Base-by-base conservation (phyloP, 2,888 invertebrate genomes). In the Theodoxus fluviatilis region DNA sequence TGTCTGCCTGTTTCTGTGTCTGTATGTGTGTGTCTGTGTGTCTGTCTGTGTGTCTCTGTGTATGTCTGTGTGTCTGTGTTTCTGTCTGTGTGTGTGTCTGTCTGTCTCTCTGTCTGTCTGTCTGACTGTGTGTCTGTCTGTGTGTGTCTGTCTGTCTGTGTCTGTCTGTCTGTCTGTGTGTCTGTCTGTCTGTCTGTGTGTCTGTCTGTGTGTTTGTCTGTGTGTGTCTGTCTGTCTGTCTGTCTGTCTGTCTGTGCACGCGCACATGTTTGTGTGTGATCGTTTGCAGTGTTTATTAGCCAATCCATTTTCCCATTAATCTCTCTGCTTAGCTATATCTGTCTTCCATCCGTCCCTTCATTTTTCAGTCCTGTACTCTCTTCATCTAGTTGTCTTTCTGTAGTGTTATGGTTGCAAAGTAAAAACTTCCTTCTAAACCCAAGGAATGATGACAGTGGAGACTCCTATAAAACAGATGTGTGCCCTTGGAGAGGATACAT, bases 111-210 rank as follows among this genome's bases (percentile, higher is more conserved):
- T 28, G 31, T 28, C 57, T 22, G 31, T 25, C 28, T 28, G 6
- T 57, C 6, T 25, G 57, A n/a, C n/a, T n/a, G n/a, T n/a, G n/a
- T n/a, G n/a, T n/a, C n/a, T 55, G 12, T 9, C 22, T 55, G 22
- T 12, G 12, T 18, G 25, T 61, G 9, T 9, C 33, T 31, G 33
- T 12, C 28, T 61, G 4, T 7, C 15, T 38, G 6, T 18, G 38
- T n/a, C 3, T 18, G 18, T 68, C n/a, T 31, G 18, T 66, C 31
- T 35, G 18, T 70, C 15, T 37, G 37, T 70, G 12, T 68, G n/a
- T 74, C 52, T 25, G 52, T 52, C 52, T 2, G 7, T 52, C 52
- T 52, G 35, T 59, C 6, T 59, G 9, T 59, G 47, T 49, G 49
- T 43, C n/a, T 47, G 49, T 66, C 15, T 66, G 31, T 28, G 28